phyloP scores from a whole-genome alignment of 2,113 vertebrate genomes.

The Girardinichthys multiradiatus region DNA sequence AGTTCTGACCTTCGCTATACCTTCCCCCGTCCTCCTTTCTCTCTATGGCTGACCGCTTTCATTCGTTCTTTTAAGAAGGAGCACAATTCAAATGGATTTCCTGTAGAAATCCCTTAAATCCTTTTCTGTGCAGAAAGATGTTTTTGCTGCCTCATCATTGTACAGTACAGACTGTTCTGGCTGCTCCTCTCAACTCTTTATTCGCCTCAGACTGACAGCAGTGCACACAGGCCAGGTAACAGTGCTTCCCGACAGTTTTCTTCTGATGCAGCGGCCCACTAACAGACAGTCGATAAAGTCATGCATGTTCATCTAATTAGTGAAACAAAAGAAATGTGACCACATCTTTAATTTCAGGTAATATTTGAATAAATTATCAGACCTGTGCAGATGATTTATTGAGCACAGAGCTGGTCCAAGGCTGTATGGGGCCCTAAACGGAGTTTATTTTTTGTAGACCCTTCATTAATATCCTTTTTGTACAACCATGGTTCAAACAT shows the following conservation, averaged over 20 bases:
- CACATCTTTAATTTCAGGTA: not conserved
- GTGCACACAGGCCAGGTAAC: conserved; percentile 1
- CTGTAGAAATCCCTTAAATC: conserved; percentile 60
- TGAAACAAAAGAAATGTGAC: not conserved
- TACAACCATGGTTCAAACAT: no score
- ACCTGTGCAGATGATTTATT: not conserved
- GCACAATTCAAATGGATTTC: conserved; percentile 39
- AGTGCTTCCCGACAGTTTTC: not conserved
- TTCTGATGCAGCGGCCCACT: not conserved
- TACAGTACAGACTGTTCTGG: conserved; percentile 46
- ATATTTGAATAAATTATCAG: no score
- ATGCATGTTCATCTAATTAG: not conserved
- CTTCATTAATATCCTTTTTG: no score
- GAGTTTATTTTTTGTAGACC: no score
- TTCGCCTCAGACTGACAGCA: conserved; percentile 29
- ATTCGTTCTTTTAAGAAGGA: conserved; percentile 19
- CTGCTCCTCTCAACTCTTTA: conserved; percentile 44
- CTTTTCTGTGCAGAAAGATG: conserved; percentile 56
- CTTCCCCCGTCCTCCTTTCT: conserved; percentile 31
- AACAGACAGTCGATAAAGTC: not conserved
- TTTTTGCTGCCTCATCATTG: conserved; percentile 74
- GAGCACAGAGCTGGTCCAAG: not conserved
- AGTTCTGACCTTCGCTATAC: conserved; percentile 43
- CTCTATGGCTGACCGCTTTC: conserved; percentile 29
- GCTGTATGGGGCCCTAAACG: no score